Evolutionary conservation across 2,113 vertebrate species (phyloP).

Genomic region (Syngnathus scovelli): DNA sequence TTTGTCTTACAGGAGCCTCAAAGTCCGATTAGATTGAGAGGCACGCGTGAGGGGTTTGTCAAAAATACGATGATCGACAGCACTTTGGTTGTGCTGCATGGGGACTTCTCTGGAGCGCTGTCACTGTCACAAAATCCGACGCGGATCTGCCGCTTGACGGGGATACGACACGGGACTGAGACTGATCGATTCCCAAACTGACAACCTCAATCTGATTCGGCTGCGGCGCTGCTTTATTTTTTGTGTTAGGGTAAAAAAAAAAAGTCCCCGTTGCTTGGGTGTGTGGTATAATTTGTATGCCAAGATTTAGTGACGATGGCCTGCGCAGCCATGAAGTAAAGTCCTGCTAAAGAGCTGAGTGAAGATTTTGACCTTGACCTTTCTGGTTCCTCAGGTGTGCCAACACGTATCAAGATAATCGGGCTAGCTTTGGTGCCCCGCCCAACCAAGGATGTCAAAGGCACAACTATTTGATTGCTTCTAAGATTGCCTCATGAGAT

Average conservation of each 20-base stretch:
- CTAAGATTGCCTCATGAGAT: no score
- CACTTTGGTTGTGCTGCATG: conserved; percentile 48
- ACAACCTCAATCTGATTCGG: conserved; percentile 48
- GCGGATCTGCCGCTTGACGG: conserved; percentile 62
- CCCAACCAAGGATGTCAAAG: no score
- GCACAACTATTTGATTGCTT: no score
- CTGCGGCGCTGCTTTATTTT: conserved; percentile 42
- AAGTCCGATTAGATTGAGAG: conserved; percentile 66
- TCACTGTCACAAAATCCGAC: conserved; percentile 61
- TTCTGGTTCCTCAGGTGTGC: neutral
- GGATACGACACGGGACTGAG: conserved; percentile 53
- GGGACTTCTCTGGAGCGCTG: conserved; percentile 31
- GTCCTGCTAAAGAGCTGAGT: neutral
- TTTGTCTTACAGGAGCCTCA: conserved; percentile 61
- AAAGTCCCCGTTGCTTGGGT: conserved; percentile 27
- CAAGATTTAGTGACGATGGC: neutral
- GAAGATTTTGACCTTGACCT: neutral
- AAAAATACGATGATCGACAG: conserved; percentile 61
- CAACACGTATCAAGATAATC: neutral
- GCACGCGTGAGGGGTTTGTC: conserved; percentile 59
- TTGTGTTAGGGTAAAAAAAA: conserved; percentile 15
- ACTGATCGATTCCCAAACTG: conserved; percentile 67
- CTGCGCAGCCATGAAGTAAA: neutral
- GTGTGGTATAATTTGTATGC: conserved; percentile 49
- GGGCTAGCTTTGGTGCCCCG: no score